A percentile compares a stretch with the other conserved stretches of the same genome.
Conservation (phyloP, 2,888 invertebrate species). For the Epinotia brunnichana region DNA sequence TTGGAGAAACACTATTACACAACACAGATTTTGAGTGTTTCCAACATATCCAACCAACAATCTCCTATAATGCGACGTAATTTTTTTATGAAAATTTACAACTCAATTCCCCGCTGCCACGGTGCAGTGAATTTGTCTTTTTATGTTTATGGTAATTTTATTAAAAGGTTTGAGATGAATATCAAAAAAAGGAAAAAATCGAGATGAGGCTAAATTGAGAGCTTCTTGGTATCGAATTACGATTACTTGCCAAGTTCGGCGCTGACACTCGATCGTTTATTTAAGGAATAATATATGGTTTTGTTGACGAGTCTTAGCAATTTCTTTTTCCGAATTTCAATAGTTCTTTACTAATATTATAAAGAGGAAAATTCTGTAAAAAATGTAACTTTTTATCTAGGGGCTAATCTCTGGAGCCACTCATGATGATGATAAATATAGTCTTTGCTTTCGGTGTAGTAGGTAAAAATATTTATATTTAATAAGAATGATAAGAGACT, state of each 20-base stretch:
- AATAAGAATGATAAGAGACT: too few species aligned
- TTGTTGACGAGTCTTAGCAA: too few species aligned
- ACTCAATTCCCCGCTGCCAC: slow-evolving; percentile 46
- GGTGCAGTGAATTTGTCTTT: slow-evolving; percentile 53
- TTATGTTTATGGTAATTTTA: slow-evolving; percentile 68
- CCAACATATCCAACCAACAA: slow-evolving; percentile 45
- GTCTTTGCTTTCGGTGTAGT: too few species aligned
- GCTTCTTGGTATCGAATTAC: slow-evolving; percentile 23
- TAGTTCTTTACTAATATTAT: too few species aligned
- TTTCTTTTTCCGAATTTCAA: too few species aligned
- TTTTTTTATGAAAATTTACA: slow-evolving; percentile 59
- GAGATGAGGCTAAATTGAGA: slow-evolving; percentile 30
- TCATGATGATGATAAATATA: too few species aligned
- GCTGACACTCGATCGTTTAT: not conserved
- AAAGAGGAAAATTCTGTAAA: too few species aligned
- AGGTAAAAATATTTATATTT: too few species aligned
- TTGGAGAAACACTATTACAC: not conserved
- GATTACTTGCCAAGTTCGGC: not conserved
- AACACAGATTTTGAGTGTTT: slow-evolving; percentile 5
- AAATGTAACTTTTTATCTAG: too few species aligned
- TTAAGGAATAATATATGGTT: not conserved
- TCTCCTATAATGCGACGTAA: slow-evolving; percentile 59
- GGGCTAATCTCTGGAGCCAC: too few species aligned
- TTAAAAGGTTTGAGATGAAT: slow-evolving; percentile 61
- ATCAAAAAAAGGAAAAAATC: slow-evolving; percentile 19